Evolutionary conservation across 2,797 vertebrate genomes (phyloP).

Genomic region (Ataeniobius toweri): DNA sequence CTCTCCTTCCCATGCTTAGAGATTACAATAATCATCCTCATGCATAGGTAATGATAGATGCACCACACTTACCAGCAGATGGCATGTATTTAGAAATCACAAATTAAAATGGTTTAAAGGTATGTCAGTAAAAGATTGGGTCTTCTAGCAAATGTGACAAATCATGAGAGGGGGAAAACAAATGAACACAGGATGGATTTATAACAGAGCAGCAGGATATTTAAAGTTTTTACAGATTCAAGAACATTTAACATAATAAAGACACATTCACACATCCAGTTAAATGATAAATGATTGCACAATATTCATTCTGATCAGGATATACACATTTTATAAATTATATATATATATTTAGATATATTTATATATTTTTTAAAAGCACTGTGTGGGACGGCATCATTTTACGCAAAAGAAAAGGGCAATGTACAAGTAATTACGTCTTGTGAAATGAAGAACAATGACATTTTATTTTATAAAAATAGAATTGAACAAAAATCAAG

Average conservation of each 20-base stretch:
- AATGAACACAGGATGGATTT: slow-evolving; percentile 34
- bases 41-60: slow-evolving; percentile 38
- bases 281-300: slow-evolving; percentile 51
- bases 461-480: background rate
- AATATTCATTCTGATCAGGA: background rate
- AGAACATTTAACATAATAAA: slow-evolving; percentile 29
- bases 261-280: slow-evolving; percentile 49
- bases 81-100: slow-evolving; percentile 31
- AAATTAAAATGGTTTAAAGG: background rate
- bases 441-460: background rate
- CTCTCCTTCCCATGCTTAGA: slow-evolving; percentile 15
- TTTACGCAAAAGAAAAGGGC: background rate
- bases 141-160: background rate
- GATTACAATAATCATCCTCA: slow-evolving; percentile 28
- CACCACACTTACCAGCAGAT: slow-evolving; percentile 37
- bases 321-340: background rate
- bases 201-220: slow-evolving; percentile 4
- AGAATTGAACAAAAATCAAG: background rate
- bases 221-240: background rate
- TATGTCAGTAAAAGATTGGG: background rate
- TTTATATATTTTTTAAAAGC: too few species aligned
- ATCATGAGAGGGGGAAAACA: slow-evolving; percentile 16
- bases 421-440: background rate
- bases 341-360: too few species aligned
- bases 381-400: background rate